A percentile compares a stretch with the other conserved stretches of the same genome.
Evolutionary conservation across 1,140 invertebrate species (phyloP).

Genomic region (Helicoverpa armigera): DNA sequence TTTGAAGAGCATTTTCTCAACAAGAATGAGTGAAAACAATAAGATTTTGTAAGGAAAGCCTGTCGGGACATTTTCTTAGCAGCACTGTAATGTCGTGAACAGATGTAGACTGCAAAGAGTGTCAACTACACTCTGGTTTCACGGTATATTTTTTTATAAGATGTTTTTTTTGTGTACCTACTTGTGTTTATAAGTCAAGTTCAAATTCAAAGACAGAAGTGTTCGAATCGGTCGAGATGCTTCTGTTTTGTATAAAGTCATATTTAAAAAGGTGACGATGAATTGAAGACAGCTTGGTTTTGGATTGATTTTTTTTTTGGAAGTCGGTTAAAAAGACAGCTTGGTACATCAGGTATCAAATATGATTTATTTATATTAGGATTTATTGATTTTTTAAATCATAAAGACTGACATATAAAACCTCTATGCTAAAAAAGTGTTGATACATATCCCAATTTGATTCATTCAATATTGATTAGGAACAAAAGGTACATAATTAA

Average conservation of each 20-base stretch:
- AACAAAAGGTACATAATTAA: constrained; percentile 1
- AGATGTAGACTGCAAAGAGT: not conserved
- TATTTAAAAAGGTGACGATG: not conserved
- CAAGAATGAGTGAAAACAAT: constrained; percentile 13
- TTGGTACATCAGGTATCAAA: too few species aligned
- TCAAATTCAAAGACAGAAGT: too few species aligned
- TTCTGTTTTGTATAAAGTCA: too few species aligned
- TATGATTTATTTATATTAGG: too few species aligned
- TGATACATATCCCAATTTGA: not conserved
- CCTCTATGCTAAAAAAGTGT: too few species aligned
- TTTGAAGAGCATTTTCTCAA: not conserved
- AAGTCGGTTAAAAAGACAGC: too few species aligned
- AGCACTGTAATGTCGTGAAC: constrained; percentile 6
- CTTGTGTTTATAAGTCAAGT: too few species aligned
- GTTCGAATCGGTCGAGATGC: too few species aligned
- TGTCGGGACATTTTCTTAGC: not conserved
- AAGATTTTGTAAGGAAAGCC: not conserved
- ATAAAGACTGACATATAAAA: too few species aligned
- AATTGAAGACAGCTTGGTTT: too few species aligned
- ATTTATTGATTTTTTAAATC: too few species aligned
- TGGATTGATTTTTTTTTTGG: too few species aligned
- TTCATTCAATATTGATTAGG: not conserved
- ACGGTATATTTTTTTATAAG: not conserved
- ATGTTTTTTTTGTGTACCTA: not conserved
- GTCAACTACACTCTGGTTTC: not conserved